A percentile compares a stretch with the other conserved stretches of the same genome.
phyloP scores from a whole-genome alignment of 2,888 invertebrate genomes.

The Linyphia triangularis region DNA sequence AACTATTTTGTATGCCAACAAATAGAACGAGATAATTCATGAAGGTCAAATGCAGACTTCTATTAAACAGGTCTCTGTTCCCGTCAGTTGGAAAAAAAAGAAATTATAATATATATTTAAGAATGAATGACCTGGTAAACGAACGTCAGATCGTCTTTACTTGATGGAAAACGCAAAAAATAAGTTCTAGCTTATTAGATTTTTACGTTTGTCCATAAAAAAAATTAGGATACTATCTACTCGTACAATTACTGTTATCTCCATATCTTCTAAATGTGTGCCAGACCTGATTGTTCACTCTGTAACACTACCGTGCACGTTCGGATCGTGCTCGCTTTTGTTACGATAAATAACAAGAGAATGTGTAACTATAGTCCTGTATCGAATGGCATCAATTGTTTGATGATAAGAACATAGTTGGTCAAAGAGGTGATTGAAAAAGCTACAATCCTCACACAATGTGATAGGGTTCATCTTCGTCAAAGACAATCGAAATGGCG shows the following conservation, averaged over 20 bases:
- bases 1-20: too few relatives aligned
- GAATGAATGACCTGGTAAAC: too few relatives aligned
- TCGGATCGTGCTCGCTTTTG: neutral
- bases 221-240: neutral
- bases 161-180: too few relatives aligned
- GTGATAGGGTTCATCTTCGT: conserved; percentile 22
- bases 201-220: neutral
- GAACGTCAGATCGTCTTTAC: too few relatives aligned
- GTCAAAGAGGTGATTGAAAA: neutral
- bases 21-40: too few relatives aligned
- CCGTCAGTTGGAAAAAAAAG: too few relatives aligned
- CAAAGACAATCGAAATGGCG: neutral
- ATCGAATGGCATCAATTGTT: neutral
- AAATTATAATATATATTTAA: too few relatives aligned
- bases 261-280: conserved; percentile 32
- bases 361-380: neutral
- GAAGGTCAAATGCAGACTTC: too few relatives aligned
- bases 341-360: neutral
- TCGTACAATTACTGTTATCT: conserved; percentile 5
- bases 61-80: too few relatives aligned
- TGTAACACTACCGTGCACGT: neutral
- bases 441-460: neutral
- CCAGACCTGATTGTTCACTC: neutral
- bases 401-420: conserved; percentile 21
- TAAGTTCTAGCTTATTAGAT: too few relatives aligned